These are phyloP conservation scores for Corydoras maculifer DNA, from an alignment of 2,113 vertebrate genomes.

Conservation along the genomic window DNA sequence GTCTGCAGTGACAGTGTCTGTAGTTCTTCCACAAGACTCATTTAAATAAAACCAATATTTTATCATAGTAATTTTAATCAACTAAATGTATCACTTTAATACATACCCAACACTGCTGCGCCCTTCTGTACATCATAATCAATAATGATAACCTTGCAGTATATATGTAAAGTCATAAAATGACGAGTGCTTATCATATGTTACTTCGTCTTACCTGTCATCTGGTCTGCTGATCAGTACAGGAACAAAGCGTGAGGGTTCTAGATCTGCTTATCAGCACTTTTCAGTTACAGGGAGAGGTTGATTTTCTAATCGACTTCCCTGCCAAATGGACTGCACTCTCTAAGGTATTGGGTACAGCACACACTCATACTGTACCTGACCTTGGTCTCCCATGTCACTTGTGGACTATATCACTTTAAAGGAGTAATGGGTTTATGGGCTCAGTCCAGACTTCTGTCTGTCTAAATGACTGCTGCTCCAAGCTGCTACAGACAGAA, in stretches of 20 bases:
- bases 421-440: slow-evolving; percentile 23
- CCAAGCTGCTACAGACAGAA: background rate
- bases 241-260: slow-evolving; percentile 3
- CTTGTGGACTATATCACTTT: slow-evolving; percentile 14
- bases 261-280: slow-evolving; percentile 26
- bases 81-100: no score
- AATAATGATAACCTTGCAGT: no score
- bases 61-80: no score
- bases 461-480: background rate
- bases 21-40: no score
- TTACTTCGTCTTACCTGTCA: background rate
- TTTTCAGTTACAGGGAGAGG: slow-evolving; percentile 29
- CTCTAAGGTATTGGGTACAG: slow-evolving; percentile 16
- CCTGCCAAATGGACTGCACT: slow-evolving; percentile 24
- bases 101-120: no score
- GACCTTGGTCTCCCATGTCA: slow-evolving; percentile 16
- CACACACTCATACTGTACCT: slow-evolving; percentile 7
- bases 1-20: no score
- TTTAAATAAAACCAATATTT: no score
- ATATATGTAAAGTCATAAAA: background rate
- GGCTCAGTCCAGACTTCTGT: background rate
- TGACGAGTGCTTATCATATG: background rate
- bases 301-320: slow-evolving; percentile 35
- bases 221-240: slow-evolving; percentile 8
- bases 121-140: no score